Conservation (phyloP, 1,140 invertebrate genomes). For the Drosophila auraria region DNA sequence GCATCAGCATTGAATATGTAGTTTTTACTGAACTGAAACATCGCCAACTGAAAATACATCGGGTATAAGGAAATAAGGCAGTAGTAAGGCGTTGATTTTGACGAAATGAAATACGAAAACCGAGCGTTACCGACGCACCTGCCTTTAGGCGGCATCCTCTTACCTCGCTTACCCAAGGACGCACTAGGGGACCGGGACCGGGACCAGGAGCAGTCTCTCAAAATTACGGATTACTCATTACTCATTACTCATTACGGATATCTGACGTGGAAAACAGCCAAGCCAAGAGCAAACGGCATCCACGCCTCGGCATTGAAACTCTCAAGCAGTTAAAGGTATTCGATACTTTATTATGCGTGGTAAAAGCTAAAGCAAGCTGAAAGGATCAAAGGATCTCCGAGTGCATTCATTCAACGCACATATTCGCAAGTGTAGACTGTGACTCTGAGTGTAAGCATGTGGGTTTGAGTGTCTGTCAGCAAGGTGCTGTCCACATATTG, state of each 20-base stretch:
- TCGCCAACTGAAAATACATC: conserved; percentile 24
- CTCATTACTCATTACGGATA: neutral
- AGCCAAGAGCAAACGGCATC: conserved; percentile 19
- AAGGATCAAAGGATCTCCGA: conserved; percentile 30
- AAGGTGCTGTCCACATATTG: too few species aligned
- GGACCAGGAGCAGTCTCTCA: conserved; percentile 1
- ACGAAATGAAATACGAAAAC: conserved; percentile 35
- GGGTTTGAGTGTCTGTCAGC: neutral
- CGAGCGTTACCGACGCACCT: conserved; percentile 8
- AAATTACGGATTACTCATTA: neutral
- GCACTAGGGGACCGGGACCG: neutral
- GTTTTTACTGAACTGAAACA: conserved; percentile 20
- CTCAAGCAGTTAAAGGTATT: conserved; percentile 26
- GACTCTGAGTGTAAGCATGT: neutral
- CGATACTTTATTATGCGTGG: conserved; percentile 25
- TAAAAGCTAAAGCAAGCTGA: conserved; percentile 44
- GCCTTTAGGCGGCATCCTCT: conserved; percentile 4
- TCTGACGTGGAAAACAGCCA: conserved; percentile 20
- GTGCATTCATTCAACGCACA: conserved; percentile 29
- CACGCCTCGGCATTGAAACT: conserved; percentile 20
- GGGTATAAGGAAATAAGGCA: conserved; percentile 5
- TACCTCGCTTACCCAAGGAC: conserved; percentile 26
- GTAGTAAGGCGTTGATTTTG: conserved; percentile 21
- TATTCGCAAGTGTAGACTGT: neutral
- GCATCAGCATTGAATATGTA: conserved; percentile 1